These are phyloP conservation scores for Mycteria americana DNA, from an alignment of 2,797 vertebrate genomes.

Conservation along the genomic window DNA sequence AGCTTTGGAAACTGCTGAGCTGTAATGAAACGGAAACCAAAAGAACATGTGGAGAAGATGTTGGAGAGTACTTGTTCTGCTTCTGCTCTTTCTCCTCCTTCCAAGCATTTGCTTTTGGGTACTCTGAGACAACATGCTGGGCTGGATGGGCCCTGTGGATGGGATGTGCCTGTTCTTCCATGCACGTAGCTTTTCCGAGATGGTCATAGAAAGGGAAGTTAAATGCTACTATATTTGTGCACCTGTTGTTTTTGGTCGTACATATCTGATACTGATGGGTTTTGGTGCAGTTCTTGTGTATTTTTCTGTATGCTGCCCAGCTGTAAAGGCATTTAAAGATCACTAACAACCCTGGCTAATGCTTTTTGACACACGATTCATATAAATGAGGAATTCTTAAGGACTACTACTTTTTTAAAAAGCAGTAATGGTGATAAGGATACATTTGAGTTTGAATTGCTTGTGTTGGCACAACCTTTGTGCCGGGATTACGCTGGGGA, in stretches of 20 bases:
- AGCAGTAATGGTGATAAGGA: background rate
- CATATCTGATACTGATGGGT: accelerated
- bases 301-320: background rate
- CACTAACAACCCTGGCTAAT: background rate
- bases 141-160: background rate
- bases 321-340: background rate
- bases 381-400: background rate
- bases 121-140: background rate
- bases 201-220: background rate
- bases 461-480: background rate
- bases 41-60: background rate
- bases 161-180: background rate
- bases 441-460: background rate
- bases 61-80: background rate
- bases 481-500: background rate
- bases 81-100: background rate
- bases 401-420: background rate
- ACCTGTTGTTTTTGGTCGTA: background rate
- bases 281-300: background rate
- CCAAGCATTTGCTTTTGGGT: background rate
- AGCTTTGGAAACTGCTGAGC: background rate
- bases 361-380: background rate
- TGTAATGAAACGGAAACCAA: background rate
- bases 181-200: background rate
- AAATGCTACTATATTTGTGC: background rate